Evolutionary conservation across 2,113 vertebrate genomes (phyloP).

Genomic region (Zosterops lateralis): DNA sequence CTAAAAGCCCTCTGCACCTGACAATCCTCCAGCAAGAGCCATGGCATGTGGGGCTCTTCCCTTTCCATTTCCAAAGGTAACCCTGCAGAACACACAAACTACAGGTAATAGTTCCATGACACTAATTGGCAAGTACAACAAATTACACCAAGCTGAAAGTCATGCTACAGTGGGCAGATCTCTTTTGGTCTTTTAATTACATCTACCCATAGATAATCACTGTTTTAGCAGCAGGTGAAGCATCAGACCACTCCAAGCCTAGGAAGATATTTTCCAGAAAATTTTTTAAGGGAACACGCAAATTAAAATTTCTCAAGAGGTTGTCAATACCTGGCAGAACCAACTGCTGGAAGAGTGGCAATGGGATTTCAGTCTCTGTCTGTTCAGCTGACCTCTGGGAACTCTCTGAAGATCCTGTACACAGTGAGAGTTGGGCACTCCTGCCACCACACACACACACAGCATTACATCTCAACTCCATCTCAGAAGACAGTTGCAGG

Average conservation of each 20-base stretch:
- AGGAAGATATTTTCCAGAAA: neutral
- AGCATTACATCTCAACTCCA: neutral
- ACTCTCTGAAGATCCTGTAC: neutral
- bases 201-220: too few relatives aligned
- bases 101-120: neutral
- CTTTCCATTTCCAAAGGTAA: neutral
- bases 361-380: neutral
- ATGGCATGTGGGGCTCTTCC: neutral
- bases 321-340: neutral
- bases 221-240: neutral
- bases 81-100: neutral
- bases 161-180: neutral
- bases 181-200: neutral
- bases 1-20: neutral
- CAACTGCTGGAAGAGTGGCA: neutral
- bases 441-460: accelerated
- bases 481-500: neutral
- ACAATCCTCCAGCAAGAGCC: neutral
- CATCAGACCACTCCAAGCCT: neutral
- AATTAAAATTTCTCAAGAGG: neutral
- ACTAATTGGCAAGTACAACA: neutral
- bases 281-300: neutral
- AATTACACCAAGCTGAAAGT: neutral
- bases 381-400: neutral
- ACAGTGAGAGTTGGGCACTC: neutral